Evolutionary conservation across 2,113 vertebrate species (phyloP).

Genomic region (Megaptera novaeangliae): DNA sequence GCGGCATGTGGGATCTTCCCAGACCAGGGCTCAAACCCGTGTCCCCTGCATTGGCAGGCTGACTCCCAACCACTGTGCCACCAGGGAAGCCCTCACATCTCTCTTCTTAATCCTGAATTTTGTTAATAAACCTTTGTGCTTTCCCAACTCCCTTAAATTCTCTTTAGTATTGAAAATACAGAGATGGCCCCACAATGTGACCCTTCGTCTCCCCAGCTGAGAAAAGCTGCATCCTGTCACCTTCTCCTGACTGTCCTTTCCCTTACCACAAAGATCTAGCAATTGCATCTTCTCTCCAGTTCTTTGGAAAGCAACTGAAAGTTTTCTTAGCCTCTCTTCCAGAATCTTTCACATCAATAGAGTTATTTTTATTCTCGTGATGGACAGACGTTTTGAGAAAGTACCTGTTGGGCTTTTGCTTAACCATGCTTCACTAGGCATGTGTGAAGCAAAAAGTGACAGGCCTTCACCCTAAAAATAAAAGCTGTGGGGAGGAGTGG

Average conservation of each 20-base stretch:
- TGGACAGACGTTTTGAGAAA: conserved; percentile 39
- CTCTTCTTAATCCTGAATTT: neutral
- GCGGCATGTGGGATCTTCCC: too few species aligned
- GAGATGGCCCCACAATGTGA: too few species aligned
- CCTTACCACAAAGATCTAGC: neutral
- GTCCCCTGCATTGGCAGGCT: too few species aligned
- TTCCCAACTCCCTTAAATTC: neutral
- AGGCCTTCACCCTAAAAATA: neutral
- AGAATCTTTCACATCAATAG: neutral
- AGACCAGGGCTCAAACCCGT: too few species aligned
- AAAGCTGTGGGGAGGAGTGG: neutral
- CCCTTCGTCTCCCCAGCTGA: neutral
- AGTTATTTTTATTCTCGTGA: conserved; percentile 27
- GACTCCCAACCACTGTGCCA: too few species aligned
- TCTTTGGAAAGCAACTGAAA: neutral
- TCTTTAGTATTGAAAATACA: neutral
- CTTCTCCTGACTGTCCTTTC: neutral
- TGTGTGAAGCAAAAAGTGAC: neutral
- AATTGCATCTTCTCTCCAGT: neutral
- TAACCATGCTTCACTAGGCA: neutral
- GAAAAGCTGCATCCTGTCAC: neutral
- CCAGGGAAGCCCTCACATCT: neutral
- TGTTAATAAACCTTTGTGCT: neutral
- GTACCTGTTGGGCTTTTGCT: neutral
- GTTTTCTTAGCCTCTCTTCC: neutral